A percentile compares a stretch with the other conserved stretches of the same genome.
Evolutionary conservation across 2,113 vertebrate species (phyloP).

Genomic region (Anthoscopus minutus): DNA sequence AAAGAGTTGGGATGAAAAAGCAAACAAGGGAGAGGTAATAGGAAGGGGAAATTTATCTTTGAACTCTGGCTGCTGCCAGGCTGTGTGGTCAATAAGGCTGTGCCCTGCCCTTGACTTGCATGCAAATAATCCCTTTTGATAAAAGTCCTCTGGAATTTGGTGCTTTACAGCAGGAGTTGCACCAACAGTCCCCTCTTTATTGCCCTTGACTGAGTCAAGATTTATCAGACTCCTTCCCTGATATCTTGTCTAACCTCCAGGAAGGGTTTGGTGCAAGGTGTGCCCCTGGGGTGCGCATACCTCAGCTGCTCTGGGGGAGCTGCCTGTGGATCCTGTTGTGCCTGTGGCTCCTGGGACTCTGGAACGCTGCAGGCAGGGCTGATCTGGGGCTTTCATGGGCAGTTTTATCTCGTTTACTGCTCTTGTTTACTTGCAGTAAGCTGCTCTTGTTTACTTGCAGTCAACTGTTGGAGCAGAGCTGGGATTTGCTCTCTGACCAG

Average conservation of each 20-base stretch:
- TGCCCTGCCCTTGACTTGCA: background rate
- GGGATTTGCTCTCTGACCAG: background rate
- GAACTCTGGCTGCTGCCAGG: background rate
- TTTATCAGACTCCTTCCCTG: background rate
- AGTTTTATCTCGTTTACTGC: background rate
- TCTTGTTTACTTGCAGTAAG: background rate
- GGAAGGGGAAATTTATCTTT: background rate
- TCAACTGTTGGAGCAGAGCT: background rate
- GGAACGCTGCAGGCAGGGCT: background rate
- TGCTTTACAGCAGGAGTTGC: background rate
- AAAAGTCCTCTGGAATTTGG: background rate
- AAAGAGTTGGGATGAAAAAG: background rate
- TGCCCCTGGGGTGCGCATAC: background rate
- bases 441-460: background rate
- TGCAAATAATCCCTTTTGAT: background rate
- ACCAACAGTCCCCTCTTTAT: background rate
- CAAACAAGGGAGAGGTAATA: background rate
- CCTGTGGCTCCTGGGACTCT: background rate
- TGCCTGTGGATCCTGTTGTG: background rate
- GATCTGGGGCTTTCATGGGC: background rate
- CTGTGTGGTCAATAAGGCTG: background rate
- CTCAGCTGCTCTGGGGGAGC: background rate
- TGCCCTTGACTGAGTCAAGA: background rate
- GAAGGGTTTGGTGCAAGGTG: background rate
- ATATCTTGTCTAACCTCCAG: background rate